Conservation (phyloP, 2,797 vertebrate species). For the Semaprochilodus insignis region DNA sequence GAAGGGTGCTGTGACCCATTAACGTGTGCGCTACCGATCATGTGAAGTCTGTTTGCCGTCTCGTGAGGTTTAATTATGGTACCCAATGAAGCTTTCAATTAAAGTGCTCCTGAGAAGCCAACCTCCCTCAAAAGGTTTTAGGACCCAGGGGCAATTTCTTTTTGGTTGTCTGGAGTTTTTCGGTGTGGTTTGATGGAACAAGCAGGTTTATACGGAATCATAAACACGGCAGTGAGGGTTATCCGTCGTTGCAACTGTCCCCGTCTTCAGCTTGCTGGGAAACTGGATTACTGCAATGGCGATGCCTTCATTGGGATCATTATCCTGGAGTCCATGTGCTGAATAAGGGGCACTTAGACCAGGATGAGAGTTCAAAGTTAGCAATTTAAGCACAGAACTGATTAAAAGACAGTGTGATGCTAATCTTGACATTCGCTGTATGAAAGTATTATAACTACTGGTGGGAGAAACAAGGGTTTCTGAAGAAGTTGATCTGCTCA, state of each 20-base stretch:
- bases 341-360: constrained; percentile 93
- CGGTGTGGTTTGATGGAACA: background rate
- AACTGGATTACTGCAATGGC: constrained; percentile 86
- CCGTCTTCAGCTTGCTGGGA: constrained; percentile 31
- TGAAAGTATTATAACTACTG: too few relatives aligned
- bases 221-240: constrained; percentile 53
- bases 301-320: constrained; percentile 98
- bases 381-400: too few relatives aligned
- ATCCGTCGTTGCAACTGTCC: constrained; percentile 16
- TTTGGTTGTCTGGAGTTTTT: constrained; percentile 25
- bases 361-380: background rate
- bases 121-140: too few relatives aligned
- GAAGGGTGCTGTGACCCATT: background rate
- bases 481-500: too few relatives aligned
- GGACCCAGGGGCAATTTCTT: background rate
- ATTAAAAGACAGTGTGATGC: too few relatives aligned
- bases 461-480: too few relatives aligned
- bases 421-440: too few relatives aligned
- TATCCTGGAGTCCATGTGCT: constrained; percentile 98
- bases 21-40: background rate
- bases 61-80: constrained; percentile 30
- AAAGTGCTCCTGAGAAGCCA: background rate
- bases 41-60: background rate
- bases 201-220: constrained; percentile 44
- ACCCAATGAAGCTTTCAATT: background rate